phyloP scores from a whole-genome alignment of 2,113 vertebrate genomes.

The Ammospiza caudacuta region DNA sequence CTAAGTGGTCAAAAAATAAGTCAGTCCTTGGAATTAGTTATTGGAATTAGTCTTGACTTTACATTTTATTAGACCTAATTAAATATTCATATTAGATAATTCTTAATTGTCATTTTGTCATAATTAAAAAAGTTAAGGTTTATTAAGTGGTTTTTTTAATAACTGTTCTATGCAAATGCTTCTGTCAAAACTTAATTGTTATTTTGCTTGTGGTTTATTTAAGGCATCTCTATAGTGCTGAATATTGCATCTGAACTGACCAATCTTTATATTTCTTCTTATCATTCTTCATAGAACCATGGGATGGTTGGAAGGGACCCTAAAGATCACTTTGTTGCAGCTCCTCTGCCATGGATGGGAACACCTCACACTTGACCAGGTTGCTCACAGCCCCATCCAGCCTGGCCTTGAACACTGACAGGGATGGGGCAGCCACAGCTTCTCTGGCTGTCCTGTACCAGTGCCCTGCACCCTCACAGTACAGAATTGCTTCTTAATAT shows the following conservation, averaged over 20 bases:
- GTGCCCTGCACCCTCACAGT: neutral
- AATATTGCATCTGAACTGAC: neutral
- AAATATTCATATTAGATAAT: neutral
- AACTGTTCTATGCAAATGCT: neutral
- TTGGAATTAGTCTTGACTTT: neutral
- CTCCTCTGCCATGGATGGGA: neutral
- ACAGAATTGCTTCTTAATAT: neutral
- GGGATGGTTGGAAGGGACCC: neutral
- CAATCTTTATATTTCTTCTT: neutral
- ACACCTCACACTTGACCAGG: neutral
- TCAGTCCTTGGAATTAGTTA: neutral
- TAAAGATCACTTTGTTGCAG: neutral
- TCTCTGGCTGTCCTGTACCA: neutral
- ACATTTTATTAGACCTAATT: neutral
- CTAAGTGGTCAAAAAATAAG: neutral
- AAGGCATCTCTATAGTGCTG: neutral
- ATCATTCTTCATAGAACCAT: neutral
- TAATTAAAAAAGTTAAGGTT: neutral
- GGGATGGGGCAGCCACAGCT: neutral
- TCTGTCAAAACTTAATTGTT: constrained; percentile 3
- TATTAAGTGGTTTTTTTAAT: constrained; percentile 2
- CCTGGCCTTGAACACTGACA: neutral
- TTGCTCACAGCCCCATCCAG: neutral
- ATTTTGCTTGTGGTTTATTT: neutral
- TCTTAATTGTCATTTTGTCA: constrained; percentile 34